Evolutionary conservation across 1,140 invertebrate genomes (phyloP).

Genomic region (Heliconius nattereri): DNA sequence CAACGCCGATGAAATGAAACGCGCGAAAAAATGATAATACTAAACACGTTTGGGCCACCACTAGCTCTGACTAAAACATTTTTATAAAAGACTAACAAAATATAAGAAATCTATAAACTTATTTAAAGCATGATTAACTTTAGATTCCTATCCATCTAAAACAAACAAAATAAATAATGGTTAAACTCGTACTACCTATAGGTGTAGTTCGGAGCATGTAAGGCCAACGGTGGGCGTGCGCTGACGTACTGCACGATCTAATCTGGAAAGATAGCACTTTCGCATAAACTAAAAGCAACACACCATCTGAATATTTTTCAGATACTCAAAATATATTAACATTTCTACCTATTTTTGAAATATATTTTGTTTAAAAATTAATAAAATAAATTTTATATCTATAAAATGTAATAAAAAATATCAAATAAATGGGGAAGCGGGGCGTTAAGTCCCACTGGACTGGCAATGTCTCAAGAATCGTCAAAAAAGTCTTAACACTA

Average conservation of each 20-base stretch:
- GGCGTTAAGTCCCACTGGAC: too few relatives aligned
- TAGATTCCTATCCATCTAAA: neutral
- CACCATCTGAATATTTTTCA: constrained; percentile 21
- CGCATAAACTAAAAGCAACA: constrained; percentile 37
- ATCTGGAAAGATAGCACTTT: constrained; percentile 36
- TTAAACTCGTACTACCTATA: constrained; percentile 16
- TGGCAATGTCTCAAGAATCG: too few relatives aligned
- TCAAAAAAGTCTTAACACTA: too few relatives aligned
- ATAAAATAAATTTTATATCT: neutral
- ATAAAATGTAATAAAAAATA: too few relatives aligned
- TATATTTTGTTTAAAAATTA: neutral
- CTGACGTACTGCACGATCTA: constrained; percentile 34
- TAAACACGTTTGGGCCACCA: too few relatives aligned
- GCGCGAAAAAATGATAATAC: too few relatives aligned
- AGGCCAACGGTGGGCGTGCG: constrained; percentile 36
- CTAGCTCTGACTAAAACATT: too few relatives aligned
- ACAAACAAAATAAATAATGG: neutral
- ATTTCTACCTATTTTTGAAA: neutral
- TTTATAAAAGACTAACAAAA: neutral
- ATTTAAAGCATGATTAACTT: neutral
- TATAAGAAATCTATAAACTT: neutral
- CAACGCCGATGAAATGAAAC: too few relatives aligned
- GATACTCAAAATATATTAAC: neutral
- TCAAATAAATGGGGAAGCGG: too few relatives aligned
- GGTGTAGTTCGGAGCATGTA: constrained; percentile 32